Evolutionary conservation across 2,888 invertebrate genomes (phyloP), one percentile per base, ranked within the genome.

Genomic region (Gasteruption jaculator): DNA sequence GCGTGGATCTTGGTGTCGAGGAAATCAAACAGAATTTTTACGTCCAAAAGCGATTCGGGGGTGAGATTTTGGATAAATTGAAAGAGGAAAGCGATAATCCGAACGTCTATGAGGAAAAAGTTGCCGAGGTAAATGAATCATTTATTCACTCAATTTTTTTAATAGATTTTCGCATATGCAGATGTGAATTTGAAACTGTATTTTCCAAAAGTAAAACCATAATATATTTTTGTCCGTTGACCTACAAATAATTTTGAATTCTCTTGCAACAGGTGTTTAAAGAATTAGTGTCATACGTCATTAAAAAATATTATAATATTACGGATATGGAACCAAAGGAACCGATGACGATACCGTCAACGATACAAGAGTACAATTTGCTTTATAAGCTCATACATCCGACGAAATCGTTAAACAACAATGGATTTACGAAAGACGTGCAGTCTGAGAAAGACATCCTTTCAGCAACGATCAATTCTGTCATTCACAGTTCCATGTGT

Each of bases 401-500:
- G 0, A 52, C 61, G 11, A 63, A 61, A 27, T 55, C 60, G 1
- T 50, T 64, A 2, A 54, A 47, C 15, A 53, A 53, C 10, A 61
- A 61, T 15, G 62, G 64, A 1, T 61, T 61, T 16, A 61, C 62
- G 16, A 61, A 68, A 24, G 73, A 76, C 35, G 72, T 77, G 0
- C 58, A 58, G 16, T 71, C 58, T 26, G 54, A 66, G 2, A 71
- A 71, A 8, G 80, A 80, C 31, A 74, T 83, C 31, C 71, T 74
- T 45, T 68, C 71, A 24, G 73, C 74, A 19, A 75, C 78, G 0
- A 72, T 83, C 1, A 76, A 76, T 52, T 73, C 77, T 11, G 71
- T 85, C 1, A 76, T 83, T 36, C 81, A 86, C 62, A 82, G 84
- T 50, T 80, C 82, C 0, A 71, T 86, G 57, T 79, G 78, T 43